Conservation (phyloP, 2,888 invertebrate species). For the Callyntrura sp. region DNA sequence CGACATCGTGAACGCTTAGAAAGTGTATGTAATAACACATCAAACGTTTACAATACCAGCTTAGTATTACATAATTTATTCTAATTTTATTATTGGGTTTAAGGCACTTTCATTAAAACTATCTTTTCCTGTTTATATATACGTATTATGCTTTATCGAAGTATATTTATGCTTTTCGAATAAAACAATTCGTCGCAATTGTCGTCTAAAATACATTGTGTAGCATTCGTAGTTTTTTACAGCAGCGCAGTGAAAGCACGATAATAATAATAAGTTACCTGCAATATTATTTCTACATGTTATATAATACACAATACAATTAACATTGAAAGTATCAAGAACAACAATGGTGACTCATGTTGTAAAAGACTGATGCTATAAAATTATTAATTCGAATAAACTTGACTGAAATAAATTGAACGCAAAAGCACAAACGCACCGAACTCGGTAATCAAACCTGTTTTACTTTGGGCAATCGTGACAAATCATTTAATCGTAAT, state of each 20-base stretch:
- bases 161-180: slow-evolving; percentile 1
- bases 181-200: slow-evolving; percentile 8
- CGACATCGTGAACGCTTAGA: not conserved
- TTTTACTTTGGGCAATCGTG: too few species aligned
- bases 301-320: slow-evolving; percentile 6
- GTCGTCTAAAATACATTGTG: not conserved
- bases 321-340: not conserved
- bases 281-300: not conserved
- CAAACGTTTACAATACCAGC: not conserved
- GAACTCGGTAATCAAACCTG: not conserved
- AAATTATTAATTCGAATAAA: slow-evolving; percentile 37
- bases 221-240: slow-evolving; percentile 14
- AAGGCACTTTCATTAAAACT: slow-evolving; percentile 24
- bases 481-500: not conserved
- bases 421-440: not conserved
- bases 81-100: not conserved
- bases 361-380: slow-evolving; percentile 54
- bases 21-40: slow-evolving; percentile 16
- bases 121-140: not conserved
- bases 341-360: slow-evolving; percentile 33
- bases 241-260: slow-evolving; percentile 21
- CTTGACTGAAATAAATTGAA: slow-evolving; percentile 25
- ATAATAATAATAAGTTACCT: not conserved
- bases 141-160: slow-evolving; percentile 3
- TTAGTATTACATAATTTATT: not conserved